These are phyloP conservation scores for Forbesichthys agassizii DNA, from an alignment of 2,113 vertebrate species.

Conservation along the genomic window DNA sequence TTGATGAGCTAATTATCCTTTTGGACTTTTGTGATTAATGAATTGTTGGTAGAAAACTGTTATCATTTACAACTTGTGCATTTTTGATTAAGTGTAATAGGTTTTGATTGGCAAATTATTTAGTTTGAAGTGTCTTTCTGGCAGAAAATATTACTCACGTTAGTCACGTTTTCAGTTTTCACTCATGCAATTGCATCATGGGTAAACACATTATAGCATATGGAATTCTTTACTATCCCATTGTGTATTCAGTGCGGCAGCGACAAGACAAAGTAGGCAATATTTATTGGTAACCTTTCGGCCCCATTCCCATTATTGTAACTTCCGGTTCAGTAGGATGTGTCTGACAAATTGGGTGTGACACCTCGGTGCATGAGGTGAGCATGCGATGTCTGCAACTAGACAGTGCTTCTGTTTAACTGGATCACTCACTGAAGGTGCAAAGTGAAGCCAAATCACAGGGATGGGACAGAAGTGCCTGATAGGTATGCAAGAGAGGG, in stretches of 20 bases:
- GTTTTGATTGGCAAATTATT: slow-evolving; percentile 1
- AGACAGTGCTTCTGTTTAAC: slow-evolving; percentile 10
- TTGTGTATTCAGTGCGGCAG: slow-evolving; percentile 1
- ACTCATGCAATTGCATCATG: background rate
- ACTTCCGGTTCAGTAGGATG: slow-evolving; percentile 21
- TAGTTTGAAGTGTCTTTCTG: background rate
- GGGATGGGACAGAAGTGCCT: background rate
- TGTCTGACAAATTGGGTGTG: slow-evolving; percentile 9
- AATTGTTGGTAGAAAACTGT: background rate
- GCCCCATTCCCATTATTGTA: slow-evolving; percentile 6
- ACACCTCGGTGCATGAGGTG: slow-evolving; percentile 12
- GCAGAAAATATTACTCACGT: background rate
- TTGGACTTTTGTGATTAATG: slow-evolving; percentile 22
- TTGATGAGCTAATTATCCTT: slow-evolving; percentile 46
- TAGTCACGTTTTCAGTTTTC: slow-evolving; percentile 3
- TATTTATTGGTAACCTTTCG: slow-evolving; percentile 23
- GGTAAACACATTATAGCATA: slow-evolving; percentile 13
- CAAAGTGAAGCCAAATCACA: slow-evolving; percentile 30
- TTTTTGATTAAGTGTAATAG: background rate
- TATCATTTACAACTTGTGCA: slow-evolving; percentile 27
- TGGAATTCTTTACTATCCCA: slow-evolving; percentile 2
- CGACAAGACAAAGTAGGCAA: slow-evolving; percentile 4
- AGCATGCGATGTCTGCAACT: slow-evolving; percentile 42
- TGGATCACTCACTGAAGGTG: slow-evolving; percentile 17
- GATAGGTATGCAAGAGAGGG: slow-evolving; percentile 2